Evolutionary conservation across 2,888 invertebrate species (phyloP), one percentile per base, ranked within the genome.

Genomic region (Lepidochrysops patricia): DNA sequence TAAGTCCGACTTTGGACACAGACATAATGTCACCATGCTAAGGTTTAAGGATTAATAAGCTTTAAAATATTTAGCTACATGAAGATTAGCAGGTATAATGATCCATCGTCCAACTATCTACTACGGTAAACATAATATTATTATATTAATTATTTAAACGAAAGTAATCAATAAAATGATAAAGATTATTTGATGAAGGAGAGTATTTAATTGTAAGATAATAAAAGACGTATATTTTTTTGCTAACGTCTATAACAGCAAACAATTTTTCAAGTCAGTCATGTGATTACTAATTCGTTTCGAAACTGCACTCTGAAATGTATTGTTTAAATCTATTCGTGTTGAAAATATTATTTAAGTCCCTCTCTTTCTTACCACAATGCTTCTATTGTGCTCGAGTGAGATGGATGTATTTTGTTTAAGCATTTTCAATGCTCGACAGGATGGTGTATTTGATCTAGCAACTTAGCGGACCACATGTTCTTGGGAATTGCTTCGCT

Each of bases 401-500:
- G 78, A 73, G 85, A 84, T 62, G 66, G 77, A 64, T 67, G 73
- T 72, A 70, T 66, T 75, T 80, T 81, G 82, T 82, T 85, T 83
- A 80, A 80, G 77, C 80, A 80, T 82, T 77, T 84, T 86, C 86
- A 89, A 84, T 86, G 80, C 77, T 49, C 49, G 80, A 80, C 82
- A 84, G 85, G 84, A 87, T 84, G 84, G 85, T 83, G 83, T 87
- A 81, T 88, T 87, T 88, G 85, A 87, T 84, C 88, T 85, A 84
- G 81, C 83, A 79, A 83, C 85, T 83, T 84, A 86, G 87, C 86
- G 83, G 81, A 84, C 82, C 88, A 87, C 82, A 86, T 88, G 87
- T 84, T 89, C 85, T 80, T 80, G 84, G 82, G 86, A 87, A 88
- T 83, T 72, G 82, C 84, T 80, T 82, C 72, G 81, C 79, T 77